These are phyloP conservation scores for Ammospiza nelsoni DNA, from an alignment of 2,113 vertebrate species.

Conservation along the genomic window DNA sequence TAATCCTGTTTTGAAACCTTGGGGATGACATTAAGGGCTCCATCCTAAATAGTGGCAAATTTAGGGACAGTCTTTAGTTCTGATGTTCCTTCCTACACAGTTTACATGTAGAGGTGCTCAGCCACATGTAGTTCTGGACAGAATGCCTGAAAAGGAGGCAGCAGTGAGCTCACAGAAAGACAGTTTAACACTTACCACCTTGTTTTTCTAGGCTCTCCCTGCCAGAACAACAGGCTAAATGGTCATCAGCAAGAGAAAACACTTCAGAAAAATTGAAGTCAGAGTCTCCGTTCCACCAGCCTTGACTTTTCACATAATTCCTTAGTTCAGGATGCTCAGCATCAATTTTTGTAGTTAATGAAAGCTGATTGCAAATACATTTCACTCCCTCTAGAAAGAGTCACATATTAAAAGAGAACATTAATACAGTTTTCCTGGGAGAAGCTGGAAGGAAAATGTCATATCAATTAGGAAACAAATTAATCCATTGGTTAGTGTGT, in stretches of 20 bases:
- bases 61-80: not conserved
- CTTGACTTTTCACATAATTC: constrained; percentile 76
- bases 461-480: not conserved
- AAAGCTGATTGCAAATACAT: constrained; percentile 79
- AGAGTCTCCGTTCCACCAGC: constrained; percentile 79
- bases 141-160: not conserved
- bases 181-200: constrained; percentile 69
- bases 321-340: constrained; percentile 80
- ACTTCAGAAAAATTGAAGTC: constrained; percentile 83
- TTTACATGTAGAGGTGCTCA: not conserved
- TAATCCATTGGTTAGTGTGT: not conserved
- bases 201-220: constrained; percentile 76
- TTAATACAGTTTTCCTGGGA: not conserved
- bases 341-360: constrained; percentile 80
- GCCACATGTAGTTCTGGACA: not conserved
- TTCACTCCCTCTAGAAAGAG: constrained; percentile 76
- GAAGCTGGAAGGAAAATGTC: not conserved
- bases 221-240: constrained; percentile 67
- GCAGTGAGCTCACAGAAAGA: not conserved
- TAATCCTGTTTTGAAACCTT: not conserved
- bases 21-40: not conserved
- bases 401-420: not conserved
- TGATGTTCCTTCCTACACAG: not conserved
- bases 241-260: constrained; percentile 73
- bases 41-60: not conserved